Base-by-base conservation (phyloP, 1,140 invertebrate species). In the Acromyrmex echinatior region DNA sequence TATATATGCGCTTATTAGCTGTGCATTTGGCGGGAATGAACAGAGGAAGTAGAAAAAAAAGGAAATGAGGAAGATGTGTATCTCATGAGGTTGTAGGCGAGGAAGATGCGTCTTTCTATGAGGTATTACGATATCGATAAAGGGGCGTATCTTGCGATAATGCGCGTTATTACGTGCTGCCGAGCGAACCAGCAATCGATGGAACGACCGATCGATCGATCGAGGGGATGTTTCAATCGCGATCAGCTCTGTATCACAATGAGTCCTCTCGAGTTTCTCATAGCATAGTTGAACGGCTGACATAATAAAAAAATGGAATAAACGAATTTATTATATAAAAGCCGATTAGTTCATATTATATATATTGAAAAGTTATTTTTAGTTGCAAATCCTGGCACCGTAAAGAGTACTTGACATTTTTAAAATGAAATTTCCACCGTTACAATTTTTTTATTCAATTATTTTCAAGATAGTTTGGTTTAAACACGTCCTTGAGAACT, bases 181-280 rank as follows among this genome's bases (percentile, higher is more conserved):
- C 87, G 88, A 88, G 58, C 88, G 79, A 90, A 86, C 87, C 39
- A 86, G 78, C 66, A 58, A 92, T 84, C 89, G 66, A 89, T 70
- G 45, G 63, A 79, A 56, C 31, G 49, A 80, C 21, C 86, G 65
- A 60, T 39, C 84, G 51, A 81, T 71, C 81, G 51, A 90, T 68
- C 71, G 81, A 87, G 86, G 73, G 88, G 91, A 93, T 89, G 89
- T 93, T 93, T 93, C 92, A 93, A 93, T 93, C 89, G 88, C 77
- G 70, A 78, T 31, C 28, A 58, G 6, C 45, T 56, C 35, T 87
- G 49, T 58, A 73, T n/a, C 73, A 25, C 39, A 73, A 88, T 79
- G 14, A 25, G 31, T 71, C 86, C 39, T 28, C 35, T 28, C 21
- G 10, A 39, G 35, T n/a, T 70, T 58, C 79, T 73, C 56, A n/a